Conservation (phyloP, 2,888 invertebrate species). For the Trissolcus brochymenae region DNA sequence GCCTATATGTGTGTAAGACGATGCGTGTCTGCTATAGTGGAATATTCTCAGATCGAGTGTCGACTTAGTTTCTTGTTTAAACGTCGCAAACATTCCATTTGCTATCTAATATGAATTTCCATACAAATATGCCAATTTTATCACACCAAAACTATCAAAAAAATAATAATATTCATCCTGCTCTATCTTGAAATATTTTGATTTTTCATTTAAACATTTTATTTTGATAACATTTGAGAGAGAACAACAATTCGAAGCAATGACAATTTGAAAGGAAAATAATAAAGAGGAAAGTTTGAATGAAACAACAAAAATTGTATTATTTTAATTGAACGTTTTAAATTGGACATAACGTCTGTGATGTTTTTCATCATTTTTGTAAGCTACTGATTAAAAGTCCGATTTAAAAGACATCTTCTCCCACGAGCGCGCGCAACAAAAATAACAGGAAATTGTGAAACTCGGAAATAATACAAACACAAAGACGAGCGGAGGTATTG, state of each 20-base stretch:
- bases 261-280: too few relatives aligned
- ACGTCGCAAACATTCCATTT: neutral
- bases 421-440: slow-evolving; percentile 24
- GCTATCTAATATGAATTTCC: slow-evolving; percentile 1
- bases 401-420: slow-evolving; percentile 33
- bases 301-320: neutral
- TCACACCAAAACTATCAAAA: neutral
- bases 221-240: too few relatives aligned
- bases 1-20: neutral
- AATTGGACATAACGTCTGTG: neutral
- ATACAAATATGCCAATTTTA: slow-evolving; percentile 6
- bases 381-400: slow-evolving; percentile 20
- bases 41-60: neutral
- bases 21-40: slow-evolving; percentile 1
- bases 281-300: too few relatives aligned
- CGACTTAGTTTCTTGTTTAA: neutral
- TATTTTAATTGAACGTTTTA: neutral
- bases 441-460: slow-evolving; percentile 56
- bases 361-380: neutral
- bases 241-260: too few relatives aligned
- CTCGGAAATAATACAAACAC: slow-evolving; percentile 45
- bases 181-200: too few relatives aligned
- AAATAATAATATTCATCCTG: too few relatives aligned
- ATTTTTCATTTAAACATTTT: too few relatives aligned
- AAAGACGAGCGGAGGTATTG: slow-evolving; percentile 12